Evolutionary conservation across 2,113 vertebrate species (phyloP).

Genomic region (Caracal caracal): DNA sequence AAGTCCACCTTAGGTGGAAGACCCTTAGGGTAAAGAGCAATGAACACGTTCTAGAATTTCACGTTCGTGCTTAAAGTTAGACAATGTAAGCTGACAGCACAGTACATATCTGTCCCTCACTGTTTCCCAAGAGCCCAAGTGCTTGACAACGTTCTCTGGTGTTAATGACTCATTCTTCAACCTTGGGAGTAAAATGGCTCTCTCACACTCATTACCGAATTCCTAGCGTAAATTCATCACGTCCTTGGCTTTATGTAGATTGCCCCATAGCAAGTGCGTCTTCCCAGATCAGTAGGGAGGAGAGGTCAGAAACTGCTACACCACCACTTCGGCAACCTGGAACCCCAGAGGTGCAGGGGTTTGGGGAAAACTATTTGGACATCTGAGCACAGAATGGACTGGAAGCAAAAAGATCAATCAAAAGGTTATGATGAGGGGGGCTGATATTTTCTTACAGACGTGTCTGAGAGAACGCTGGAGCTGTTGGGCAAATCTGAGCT

Average conservation of each 20-base stretch:
- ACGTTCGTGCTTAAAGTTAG: background rate
- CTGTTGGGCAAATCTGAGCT: background rate
- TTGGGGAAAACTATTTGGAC: background rate
- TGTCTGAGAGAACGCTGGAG: no score
- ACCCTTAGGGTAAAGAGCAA: background rate
- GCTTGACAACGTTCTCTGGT: rapidly evolving
- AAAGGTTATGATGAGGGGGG: background rate
- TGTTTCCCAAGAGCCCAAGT: background rate
- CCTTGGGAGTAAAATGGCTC: background rate
- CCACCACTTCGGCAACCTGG: background rate
- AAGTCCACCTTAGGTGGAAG: background rate
- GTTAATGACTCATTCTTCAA: background rate
- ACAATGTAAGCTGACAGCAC: background rate
- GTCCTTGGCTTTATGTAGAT: no score
- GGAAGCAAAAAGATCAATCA: background rate
- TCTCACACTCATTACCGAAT: background rate
- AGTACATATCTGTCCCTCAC: background rate
- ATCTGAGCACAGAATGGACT: background rate
- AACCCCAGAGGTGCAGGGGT: no score
- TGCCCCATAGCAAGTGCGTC: background rate
- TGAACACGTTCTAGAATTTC: background rate
- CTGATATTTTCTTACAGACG: background rate
- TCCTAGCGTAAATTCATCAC: background rate
- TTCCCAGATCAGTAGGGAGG: background rate
- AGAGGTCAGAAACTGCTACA: background rate